phyloP scores from a whole-genome alignment of 2,797 vertebrate genomes.

The Hemibagrus guttatus region DNA sequence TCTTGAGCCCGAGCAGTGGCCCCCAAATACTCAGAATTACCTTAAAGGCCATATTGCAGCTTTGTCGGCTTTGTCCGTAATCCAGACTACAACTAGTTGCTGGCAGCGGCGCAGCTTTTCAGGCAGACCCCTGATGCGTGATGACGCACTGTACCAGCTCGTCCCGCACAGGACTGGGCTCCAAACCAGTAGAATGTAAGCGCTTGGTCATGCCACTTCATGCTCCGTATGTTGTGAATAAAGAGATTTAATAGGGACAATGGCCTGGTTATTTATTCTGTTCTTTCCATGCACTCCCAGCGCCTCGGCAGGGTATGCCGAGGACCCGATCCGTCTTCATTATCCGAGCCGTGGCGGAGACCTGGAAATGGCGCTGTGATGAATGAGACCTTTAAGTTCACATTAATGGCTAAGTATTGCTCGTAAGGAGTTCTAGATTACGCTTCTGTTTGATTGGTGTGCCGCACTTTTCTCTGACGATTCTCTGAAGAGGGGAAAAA shows the following conservation, averaged over 20 bases:
- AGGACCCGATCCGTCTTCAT: conserved; percentile 54
- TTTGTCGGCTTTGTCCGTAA: conserved; percentile 45
- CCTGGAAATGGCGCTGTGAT: conserved; percentile 58
- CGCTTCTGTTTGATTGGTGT: conserved; percentile 51
- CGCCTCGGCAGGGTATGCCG: neutral
- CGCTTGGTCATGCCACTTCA: conserved; percentile 26
- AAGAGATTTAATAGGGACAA: conserved; percentile 16
- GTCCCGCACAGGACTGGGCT: conserved; percentile 39
- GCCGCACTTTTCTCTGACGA: conserved; percentile 10
- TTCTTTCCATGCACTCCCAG: conserved; percentile 1
- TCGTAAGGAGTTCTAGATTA: conserved; percentile 66
- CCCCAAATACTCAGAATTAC: conserved; percentile 46
- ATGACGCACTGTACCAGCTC: conserved; percentile 51
- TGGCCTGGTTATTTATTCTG: conserved; percentile 42
- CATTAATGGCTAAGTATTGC: conserved; percentile 66
- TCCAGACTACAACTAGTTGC: conserved; percentile 52
- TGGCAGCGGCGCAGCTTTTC: conserved; percentile 38
- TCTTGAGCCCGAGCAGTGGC: conserved; percentile 13
- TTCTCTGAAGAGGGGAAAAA: conserved; percentile 24
- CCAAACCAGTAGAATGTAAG: conserved; percentile 8
- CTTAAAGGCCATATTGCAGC: conserved; percentile 52
- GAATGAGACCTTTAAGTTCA: conserved; percentile 67
- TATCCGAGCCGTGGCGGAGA: conserved; percentile 50
- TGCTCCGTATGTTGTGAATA: conserved; percentile 43
- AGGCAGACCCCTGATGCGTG: conserved; percentile 37